Base-by-base conservation (phyloP, 2,888 invertebrate genomes). In the Hedychridium roseum region DNA sequence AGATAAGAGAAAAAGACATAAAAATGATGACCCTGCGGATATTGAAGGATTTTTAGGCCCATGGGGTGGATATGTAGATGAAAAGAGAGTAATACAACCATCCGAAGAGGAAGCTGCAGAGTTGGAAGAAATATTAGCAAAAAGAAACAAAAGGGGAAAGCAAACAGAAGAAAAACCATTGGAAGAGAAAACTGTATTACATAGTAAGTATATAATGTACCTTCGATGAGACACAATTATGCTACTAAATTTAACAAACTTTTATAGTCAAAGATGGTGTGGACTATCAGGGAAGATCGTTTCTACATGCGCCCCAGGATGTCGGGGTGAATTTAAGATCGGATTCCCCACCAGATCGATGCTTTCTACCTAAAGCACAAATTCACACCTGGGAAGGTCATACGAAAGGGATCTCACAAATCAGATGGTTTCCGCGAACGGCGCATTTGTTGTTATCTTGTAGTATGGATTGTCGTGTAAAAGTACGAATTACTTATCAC, bases 321-420 rank as follows among this genome's bases (percentile, higher is more conserved):
- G 89, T 94, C 53, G 94, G 93, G 14, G 90, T 94, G 26, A 95
- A 94, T 80, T 82, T 96, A 49, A 88, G 90, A 45, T 89, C 93
- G 2, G 89, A 89, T 46, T 86, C 90, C 1, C 93, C 95, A 14
- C 99, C 99, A 0, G 92, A 94, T 50, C 91, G 92, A 71, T 98
- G 98, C 78, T 98, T 97, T 80, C 81, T 98, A 44, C 98, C 98
- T 3, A 98, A 98, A 84, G 87, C 94, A 1, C 92, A 94, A 73
- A 90, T 98, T 55, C 94, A 95, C 80, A 94, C 95, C 0, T 98
- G 97, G 96, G 88, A 91, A 57, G 98, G 98, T 0, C 99, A 99
- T 81, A 92, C 92, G 15, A 98, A 98, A 80, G 97, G 97, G 35
- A 89, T 99, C 67, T 91, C 97, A 0, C 91, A 93, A 0, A 94